Evolutionary conservation across 2,888 invertebrate species (phyloP).

Genomic region (Eumacrocentrus americanus): DNA sequence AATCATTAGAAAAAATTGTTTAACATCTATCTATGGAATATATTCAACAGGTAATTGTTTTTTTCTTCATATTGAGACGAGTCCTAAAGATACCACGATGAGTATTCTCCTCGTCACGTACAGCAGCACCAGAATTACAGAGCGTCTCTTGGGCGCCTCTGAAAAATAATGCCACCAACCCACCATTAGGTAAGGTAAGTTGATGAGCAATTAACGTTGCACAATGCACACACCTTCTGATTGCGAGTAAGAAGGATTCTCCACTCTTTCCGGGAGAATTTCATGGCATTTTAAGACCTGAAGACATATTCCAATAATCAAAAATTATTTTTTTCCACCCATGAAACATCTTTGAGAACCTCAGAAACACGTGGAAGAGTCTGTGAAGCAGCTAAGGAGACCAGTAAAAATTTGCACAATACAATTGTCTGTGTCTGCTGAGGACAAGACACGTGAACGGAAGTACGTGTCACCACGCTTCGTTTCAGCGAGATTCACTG

Average conservation of each 20-base stretch:
- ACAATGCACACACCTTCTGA: constrained; percentile 40
- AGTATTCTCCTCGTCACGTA: constrained; percentile 12
- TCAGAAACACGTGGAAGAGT: background rate
- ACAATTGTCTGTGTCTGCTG: background rate
- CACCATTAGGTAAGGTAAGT: constrained; percentile 43
- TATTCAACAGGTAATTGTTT: constrained; percentile 1
- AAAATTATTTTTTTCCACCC: no score
- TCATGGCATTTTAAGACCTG: background rate
- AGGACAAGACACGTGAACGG: constrained; percentile 3
- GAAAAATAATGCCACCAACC: constrained; percentile 42
- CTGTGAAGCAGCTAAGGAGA: background rate
- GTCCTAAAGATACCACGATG: background rate
- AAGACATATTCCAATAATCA: background rate
- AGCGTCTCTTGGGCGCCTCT: constrained; percentile 39
- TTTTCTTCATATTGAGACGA: background rate
- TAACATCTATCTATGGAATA: background rate
- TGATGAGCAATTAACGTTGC: constrained; percentile 52
- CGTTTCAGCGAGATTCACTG: background rate
- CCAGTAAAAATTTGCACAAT: background rate
- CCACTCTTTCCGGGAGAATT: background rate
- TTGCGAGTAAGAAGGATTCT: constrained; percentile 1
- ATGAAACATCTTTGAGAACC: background rate
- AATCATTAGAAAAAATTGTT: background rate
- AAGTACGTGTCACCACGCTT: constrained; percentile 16
- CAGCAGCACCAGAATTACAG: constrained; percentile 19